Percentiles rank a stretch among this genome's conserved stretches.
Conservation (phyloP, 2,113 vertebrate genomes). For the Gracilinanus agilis region DNA sequence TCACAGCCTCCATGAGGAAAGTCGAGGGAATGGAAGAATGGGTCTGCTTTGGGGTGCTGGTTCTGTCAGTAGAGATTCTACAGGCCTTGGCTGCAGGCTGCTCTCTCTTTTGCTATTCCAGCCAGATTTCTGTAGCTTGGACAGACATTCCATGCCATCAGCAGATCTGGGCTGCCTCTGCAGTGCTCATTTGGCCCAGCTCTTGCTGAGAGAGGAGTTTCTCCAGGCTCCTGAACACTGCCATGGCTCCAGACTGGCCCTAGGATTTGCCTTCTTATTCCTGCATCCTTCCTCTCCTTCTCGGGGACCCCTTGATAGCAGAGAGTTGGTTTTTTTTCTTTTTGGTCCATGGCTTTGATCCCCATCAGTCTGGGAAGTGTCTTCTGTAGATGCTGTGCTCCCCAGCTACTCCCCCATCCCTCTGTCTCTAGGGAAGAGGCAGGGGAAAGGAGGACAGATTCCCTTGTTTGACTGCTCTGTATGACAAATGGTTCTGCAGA, state of each 20-base stretch:
- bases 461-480: background rate
- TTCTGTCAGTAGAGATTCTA: background rate
- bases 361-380: background rate
- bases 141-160: slow-evolving; percentile 1
- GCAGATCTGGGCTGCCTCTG: background rate
- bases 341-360: background rate
- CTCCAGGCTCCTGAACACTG: background rate
- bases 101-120: background rate
- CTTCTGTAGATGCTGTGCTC: background rate
- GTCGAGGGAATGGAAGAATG: too few relatives aligned
- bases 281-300: background rate
- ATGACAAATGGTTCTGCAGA: background rate
- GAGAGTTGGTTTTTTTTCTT: background rate
- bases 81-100: background rate
- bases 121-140: background rate
- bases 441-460: background rate
- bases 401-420: background rate
- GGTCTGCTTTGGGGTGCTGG: background rate
- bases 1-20: background rate
- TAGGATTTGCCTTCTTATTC: background rate
- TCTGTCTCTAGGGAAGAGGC: background rate
- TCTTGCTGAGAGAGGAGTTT: background rate
- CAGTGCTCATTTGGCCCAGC: background rate
- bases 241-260: background rate
- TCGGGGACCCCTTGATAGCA: background rate